Percentiles rank a stretch among this genome's conserved stretches.
Conservation (phyloP, 1,140 invertebrate genomes). For the Drosophila watanabei region DNA sequence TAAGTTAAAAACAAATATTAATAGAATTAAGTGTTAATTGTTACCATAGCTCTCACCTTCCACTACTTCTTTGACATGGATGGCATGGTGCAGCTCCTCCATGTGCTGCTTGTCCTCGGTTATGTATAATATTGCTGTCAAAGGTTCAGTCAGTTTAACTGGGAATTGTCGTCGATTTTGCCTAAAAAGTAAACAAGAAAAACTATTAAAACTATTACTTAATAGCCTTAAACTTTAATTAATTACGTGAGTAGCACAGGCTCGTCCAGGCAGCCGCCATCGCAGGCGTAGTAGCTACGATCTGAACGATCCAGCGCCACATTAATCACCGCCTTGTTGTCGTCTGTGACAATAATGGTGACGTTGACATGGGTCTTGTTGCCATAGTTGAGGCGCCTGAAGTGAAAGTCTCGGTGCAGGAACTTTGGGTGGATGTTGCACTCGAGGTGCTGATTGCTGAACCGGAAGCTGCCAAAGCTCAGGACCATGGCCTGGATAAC, state of each 20-base stretch:
- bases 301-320: conserved; percentile 94
- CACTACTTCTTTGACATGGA: conserved; percentile 95
- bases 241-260: conserved; percentile 89
- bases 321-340: conserved; percentile 94
- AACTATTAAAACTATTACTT: too few species aligned
- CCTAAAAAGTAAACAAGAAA: conserved; percentile 4
- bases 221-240: conserved; percentile 76
- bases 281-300: conserved; percentile 95
- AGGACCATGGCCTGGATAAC: conserved; percentile 96
- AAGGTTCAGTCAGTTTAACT: conserved; percentile 96
- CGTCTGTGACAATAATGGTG: conserved; percentile 93
- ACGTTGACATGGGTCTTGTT: conserved; percentile 96
- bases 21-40: too few species aligned
- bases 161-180: conserved; percentile 90
- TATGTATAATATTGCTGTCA: conserved; percentile 97
- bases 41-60: too few species aligned
- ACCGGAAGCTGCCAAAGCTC: conserved; percentile 94
- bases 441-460: conserved; percentile 91
- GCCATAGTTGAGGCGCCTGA: conserved; percentile 93
- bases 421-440: conserved; percentile 96
- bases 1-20: neutral
- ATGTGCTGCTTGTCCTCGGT: conserved; percentile 96
- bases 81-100: conserved; percentile 95
- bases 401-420: conserved; percentile 92
- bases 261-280: conserved; percentile 95